Evolutionary conservation across 2,888 invertebrate species (phyloP), one percentile per base, ranked within the genome.

Genomic region (Calliopum simillimum): DNA sequence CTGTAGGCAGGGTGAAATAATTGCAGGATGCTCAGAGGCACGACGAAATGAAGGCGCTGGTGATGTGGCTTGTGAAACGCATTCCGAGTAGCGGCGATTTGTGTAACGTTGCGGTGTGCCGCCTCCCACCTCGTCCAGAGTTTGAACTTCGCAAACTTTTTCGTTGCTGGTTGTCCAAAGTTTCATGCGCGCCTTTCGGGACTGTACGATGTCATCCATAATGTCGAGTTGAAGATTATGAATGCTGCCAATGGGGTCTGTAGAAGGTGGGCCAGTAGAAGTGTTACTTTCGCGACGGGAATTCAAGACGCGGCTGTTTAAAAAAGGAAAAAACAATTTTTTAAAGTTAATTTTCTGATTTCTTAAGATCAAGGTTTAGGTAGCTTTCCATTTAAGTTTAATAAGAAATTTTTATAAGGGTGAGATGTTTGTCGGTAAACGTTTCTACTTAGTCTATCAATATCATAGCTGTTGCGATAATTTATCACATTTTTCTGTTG

Each of bases 191-290:
- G 94, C 91, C 88, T 94, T 94, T 63, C 93, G 89, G 14, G 94
- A 93, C 79, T 92, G 91, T 14, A 94, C 92, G 73, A 95, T 95
- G 81, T 95, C 94, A 79, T 95, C 95, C 94, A 95, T 94, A 76
- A 95, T 94, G 81, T 95, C 95, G 78, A 95, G 86, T 82, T 94
- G 94, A 8, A 95, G 88, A 81, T 94, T 95, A 84, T 94, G 94
- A 53, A 92, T 91, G 84, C 94, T 94, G 68, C 94, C 93, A 59
- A 89, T 86, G 53, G 91, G 88, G 79, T 92, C 92, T 63, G 92
- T 91, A 53, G 93, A 91, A 61, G 94, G 91, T 63, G 93, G 91
- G 75, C 93, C 92, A 12, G 83, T 79, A 80, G 87, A 84, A 11
- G 86, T 77, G 63, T 86, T 87, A 53, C 86, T 86, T 67, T 86